phyloP scores from a whole-genome alignment of 2,888 invertebrate species.

The Clanis bilineata region DNA sequence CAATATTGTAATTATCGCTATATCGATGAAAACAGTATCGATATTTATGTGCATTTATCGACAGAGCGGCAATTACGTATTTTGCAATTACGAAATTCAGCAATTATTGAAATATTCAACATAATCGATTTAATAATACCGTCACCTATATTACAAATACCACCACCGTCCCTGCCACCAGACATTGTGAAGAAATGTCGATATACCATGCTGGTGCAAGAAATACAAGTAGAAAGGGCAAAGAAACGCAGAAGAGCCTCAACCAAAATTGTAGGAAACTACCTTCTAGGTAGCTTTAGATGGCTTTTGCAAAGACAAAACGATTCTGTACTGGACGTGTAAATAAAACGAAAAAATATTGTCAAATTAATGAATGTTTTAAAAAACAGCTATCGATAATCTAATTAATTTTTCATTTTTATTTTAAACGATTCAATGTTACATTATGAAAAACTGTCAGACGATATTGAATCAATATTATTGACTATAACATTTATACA shows the following conservation, averaged over 20 bases:
- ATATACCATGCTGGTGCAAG: neutral
- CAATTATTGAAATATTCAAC: neutral
- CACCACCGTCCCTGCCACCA: neutral
- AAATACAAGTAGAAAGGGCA: neutral
- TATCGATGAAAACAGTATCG: neutral
- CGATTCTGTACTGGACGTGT: neutral
- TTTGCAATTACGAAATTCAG: neutral
- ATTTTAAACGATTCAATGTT: too few species aligned
- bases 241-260: neutral
- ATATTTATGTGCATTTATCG: neutral
- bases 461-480: too few species aligned
- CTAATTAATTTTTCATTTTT: too few species aligned
- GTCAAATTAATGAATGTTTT: too few species aligned
- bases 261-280: neutral
- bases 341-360: neutral
- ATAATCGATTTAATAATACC: neutral
- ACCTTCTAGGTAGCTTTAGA: neutral
- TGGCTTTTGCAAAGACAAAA: constrained; percentile 3
- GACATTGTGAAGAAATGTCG: neutral
- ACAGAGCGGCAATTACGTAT: neutral
- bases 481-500: too few species aligned
- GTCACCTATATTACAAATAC: neutral
- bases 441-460: too few species aligned
- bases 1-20: neutral
- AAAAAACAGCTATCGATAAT: too few species aligned